phyloP scores from a whole-genome alignment of 1,140 invertebrate species.

The Pogonomyrmex californicus region DNA sequence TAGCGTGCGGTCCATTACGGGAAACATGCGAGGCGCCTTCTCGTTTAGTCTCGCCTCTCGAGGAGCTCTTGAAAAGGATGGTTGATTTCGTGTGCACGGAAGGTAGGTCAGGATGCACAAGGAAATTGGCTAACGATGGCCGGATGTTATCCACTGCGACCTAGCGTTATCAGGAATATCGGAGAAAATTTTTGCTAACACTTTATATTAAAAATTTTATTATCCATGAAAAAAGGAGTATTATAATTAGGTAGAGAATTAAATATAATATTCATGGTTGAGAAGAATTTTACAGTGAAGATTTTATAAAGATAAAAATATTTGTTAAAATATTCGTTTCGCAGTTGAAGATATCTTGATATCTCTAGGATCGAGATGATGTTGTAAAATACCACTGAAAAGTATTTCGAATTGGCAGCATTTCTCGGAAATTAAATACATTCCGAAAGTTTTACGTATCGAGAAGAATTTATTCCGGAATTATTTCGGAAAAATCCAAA shows the following conservation, averaged over 20 bases:
- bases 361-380: not conserved
- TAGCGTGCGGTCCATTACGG: conserved; percentile 43
- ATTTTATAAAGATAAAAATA: not conserved
- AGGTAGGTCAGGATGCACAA: conserved; percentile 39
- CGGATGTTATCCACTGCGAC: conserved; percentile 25
- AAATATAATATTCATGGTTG: not conserved
- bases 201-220: not conserved
- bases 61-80: conserved; percentile 3
- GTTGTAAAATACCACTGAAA: not conserved
- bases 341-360: conserved; percentile 5
- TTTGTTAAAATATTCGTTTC: not conserved
- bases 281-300: not conserved
- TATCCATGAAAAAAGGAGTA: not conserved
- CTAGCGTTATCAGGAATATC: not conserved
- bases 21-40: conserved; percentile 34
- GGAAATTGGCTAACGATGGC: conserved; percentile 47
- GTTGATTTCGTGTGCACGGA: conserved; percentile 21
- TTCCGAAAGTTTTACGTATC: conserved; percentile 7
- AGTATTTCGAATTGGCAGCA: not conserved
- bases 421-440: not conserved
- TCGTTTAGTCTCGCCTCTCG: conserved; percentile 20
- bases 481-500: not conserved
- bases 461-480: conserved; percentile 7
- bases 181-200: not conserved
- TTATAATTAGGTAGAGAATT: not conserved